Conservation (phyloP, 2,888 invertebrate species). For the Tipula helvola region DNA sequence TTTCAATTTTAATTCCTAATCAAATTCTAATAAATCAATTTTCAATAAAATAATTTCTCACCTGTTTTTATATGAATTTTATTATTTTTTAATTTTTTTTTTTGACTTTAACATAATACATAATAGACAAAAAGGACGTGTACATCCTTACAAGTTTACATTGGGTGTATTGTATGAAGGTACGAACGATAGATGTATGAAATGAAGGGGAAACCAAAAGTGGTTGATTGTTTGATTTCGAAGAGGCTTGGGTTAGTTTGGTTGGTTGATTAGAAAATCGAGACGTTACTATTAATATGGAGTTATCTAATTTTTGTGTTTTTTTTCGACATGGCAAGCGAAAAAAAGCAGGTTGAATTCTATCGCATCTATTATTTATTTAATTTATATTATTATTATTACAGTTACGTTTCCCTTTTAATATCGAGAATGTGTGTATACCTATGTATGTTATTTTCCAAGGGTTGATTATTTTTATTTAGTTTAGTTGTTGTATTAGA, state of each 20-base stretch:
- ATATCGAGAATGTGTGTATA: neutral
- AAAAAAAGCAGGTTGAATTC: neutral
- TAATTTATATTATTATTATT: neutral
- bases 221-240: neutral
- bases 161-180: neutral
- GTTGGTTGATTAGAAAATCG: neutral
- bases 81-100: neutral
- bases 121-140: neutral
- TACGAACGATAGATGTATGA: neutral
- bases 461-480: neutral
- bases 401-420: neutral
- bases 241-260: neutral
- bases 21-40: neutral
- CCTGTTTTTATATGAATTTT: neutral
- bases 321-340: neutral
- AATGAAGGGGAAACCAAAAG: neutral
- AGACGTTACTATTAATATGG: neutral
- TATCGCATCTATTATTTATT: constrained; percentile 4
- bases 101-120: neutral
- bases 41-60: neutral
- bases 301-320: too few species aligned
- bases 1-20: neutral
- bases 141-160: neutral
- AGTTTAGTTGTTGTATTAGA: neutral
- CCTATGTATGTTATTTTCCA: neutral